A percentile compares a stretch with the other conserved stretches of the same genome.
Evolutionary conservation across 2,113 vertebrate species (phyloP).

Genomic region (Cervus canadensis): DNA sequence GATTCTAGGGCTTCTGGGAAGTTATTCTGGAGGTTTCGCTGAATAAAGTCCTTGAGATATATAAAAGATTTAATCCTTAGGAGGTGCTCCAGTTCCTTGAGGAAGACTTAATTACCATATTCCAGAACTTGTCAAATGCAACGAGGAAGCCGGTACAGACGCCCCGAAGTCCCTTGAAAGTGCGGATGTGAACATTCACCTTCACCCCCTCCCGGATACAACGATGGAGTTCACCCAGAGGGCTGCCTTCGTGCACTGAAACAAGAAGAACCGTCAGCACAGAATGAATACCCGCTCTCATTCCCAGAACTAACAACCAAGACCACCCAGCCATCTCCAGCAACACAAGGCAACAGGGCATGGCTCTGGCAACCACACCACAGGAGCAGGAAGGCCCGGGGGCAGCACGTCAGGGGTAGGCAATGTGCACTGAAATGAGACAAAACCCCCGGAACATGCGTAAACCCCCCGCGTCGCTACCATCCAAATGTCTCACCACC

Average conservation of each 20-base stretch:
- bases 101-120: slow-evolving; percentile 87
- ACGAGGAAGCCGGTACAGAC: slow-evolving; percentile 96
- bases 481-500: not conserved
- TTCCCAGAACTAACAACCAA: not conserved
- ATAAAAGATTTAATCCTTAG: not conserved
- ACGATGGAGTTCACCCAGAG: slow-evolving; percentile 92
- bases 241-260: slow-evolving; percentile 93
- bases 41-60: not conserved
- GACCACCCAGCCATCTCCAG: not conserved
- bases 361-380: not conserved
- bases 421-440: not conserved
- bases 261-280: slow-evolving; percentile 25
- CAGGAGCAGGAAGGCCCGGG: not conserved
- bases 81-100: not conserved
- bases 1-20: not conserved
- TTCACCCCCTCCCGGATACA: slow-evolving; percentile 91
- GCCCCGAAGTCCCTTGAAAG: slow-evolving; percentile 96
- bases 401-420: not conserved
- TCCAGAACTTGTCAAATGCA: slow-evolving; percentile 99
- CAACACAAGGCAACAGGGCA: not conserved
- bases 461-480: not conserved
- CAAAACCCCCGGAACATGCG: not conserved
- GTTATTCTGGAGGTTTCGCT: not conserved
- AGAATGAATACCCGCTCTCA: not conserved
- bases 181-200: slow-evolving; percentile 95